Evolutionary conservation across 2,113 vertebrate species (phyloP).

Genomic region (Raja brachyura): DNA sequence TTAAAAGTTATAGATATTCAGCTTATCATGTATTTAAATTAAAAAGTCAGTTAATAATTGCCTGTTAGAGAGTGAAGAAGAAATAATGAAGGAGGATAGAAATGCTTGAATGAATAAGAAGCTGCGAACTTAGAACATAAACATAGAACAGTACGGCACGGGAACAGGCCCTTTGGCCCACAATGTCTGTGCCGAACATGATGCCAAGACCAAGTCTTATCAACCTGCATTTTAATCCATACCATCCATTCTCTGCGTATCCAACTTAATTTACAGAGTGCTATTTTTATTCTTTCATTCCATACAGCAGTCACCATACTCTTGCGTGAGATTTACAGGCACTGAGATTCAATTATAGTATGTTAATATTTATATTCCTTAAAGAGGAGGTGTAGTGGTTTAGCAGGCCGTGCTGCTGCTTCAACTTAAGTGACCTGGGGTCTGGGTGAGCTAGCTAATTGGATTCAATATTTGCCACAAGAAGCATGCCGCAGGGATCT

Average conservation of each 20-base stretch:
- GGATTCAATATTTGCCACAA: no score
- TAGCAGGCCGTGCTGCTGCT: no score
- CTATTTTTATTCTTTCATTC: not conserved
- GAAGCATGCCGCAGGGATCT: no score
- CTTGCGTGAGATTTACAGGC: not conserved
- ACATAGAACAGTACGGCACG: no score
- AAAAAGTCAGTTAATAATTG: not conserved
- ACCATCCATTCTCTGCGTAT: no score
- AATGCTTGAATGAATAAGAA: not conserved
- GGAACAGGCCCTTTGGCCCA: no score
- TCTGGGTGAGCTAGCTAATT: no score
- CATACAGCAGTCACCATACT: not conserved
- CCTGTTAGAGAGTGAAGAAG: not conserved
- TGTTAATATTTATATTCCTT: not conserved
- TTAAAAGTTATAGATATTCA: not conserved
- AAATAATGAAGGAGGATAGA: not conserved
- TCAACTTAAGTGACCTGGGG: no score
- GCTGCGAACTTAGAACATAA: not conserved
- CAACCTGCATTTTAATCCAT: no score
- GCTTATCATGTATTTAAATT: not conserved
- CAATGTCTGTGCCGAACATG: no score
- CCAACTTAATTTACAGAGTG: not conserved
- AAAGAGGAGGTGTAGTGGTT: not conserved
- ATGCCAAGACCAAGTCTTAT: no score
- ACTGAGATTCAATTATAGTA: not conserved